These are phyloP conservation scores for Cherax destructor DNA, from an alignment of 1,140 invertebrate genomes.

Conservation along the genomic window DNA sequence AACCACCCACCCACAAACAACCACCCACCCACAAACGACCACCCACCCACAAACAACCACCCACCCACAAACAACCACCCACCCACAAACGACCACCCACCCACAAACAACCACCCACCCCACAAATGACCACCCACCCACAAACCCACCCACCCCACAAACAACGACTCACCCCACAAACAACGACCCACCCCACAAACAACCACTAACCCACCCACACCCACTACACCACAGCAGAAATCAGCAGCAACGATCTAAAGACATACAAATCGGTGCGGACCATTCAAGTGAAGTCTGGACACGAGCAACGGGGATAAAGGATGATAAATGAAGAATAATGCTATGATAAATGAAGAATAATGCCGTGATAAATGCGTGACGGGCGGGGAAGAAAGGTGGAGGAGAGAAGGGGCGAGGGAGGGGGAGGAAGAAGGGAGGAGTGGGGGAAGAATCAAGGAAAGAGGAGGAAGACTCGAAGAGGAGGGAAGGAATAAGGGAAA, in stretches of 20 bases:
- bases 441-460: not conserved
- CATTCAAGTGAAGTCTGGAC: conserved; percentile 56
- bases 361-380: conserved; percentile 68
- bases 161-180: no score
- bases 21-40: no score
- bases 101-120: no score
- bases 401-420: not conserved
- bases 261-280: conserved; percentile 62
- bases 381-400: conserved; percentile 37
- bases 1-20: no score
- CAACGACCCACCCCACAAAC: no score
- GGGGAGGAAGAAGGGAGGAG: not conserved
- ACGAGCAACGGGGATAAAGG: conserved; percentile 60
- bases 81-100: no score
- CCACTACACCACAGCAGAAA: conserved; percentile 17
- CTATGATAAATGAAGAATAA: conserved; percentile 68
- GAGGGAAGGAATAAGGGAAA: not conserved
- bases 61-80: no score
- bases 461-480: not conserved
- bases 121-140: no score
- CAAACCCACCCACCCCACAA: no score
- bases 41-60: no score
- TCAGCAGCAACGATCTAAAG: conserved; percentile 54
- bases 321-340: conserved; percentile 70
- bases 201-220: no score